Conservation (phyloP, 2,797 vertebrate genomes). For the Euthynnus affinis region DNA sequence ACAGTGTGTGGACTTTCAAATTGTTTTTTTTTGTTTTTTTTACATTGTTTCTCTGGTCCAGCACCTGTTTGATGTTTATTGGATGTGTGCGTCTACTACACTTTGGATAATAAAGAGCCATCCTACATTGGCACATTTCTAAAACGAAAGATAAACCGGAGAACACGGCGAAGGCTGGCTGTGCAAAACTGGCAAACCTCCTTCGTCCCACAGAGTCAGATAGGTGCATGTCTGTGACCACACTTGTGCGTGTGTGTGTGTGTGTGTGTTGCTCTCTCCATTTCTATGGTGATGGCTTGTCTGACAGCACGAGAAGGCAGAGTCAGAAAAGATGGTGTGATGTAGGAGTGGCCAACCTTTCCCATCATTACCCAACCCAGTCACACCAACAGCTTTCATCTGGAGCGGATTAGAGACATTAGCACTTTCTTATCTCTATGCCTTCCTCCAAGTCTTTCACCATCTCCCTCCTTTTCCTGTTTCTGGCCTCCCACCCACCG, state of each 20-base stretch:
- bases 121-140: conserved; percentile 12
- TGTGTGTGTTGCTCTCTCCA: conserved; percentile 2
- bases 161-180: not conserved
- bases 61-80: too few relatives aligned
- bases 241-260: too few relatives aligned
- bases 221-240: conserved; percentile 1
- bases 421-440: conserved; percentile 72
- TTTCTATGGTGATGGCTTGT: conserved; percentile 36
- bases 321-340: conserved; percentile 51
- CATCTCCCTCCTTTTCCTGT: conserved; percentile 25
- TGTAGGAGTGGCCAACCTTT: conserved; percentile 54
- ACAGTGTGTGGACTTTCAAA: too few relatives aligned
- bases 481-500: conserved; percentile 28
- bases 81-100: too few relatives aligned
- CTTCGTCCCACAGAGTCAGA: not conserved
- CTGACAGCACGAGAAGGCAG: conserved; percentile 13
- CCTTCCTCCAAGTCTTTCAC: conserved; percentile 65
- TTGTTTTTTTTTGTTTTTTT: too few relatives aligned
- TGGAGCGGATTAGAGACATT: conserved; percentile 71
- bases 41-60: too few relatives aligned
- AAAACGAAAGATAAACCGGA: conserved; percentile 13
- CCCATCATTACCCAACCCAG: conserved; percentile 23
- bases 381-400: conserved; percentile 63
- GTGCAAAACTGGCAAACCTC: conserved; percentile 8
- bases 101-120: not conserved